phyloP scores from a whole-genome alignment of 2,113 vertebrate genomes.

The Elachura formosa region DNA sequence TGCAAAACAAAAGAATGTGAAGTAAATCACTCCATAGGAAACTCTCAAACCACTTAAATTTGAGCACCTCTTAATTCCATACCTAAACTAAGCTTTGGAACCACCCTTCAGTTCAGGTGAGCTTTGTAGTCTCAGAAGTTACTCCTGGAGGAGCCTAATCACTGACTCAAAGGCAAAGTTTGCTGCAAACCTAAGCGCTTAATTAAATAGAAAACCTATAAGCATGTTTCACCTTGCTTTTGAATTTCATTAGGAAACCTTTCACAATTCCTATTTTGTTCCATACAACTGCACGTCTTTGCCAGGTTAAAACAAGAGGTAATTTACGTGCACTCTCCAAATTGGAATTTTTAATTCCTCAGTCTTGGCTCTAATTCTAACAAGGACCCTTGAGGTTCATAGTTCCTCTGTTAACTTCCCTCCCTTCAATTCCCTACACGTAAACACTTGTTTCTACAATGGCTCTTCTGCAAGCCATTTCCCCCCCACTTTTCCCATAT shows the following conservation, averaged over 20 bases:
- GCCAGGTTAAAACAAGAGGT: conserved; percentile 36
- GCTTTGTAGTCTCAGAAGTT: not conserved
- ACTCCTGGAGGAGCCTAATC: not conserved
- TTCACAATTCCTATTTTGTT: conserved; percentile 19
- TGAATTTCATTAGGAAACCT: not conserved
- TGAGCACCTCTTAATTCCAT: not conserved
- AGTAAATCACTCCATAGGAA: not conserved
- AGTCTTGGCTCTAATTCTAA: conserved; percentile 11
- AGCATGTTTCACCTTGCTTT: conserved; percentile 46
- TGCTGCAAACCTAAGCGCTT: not conserved
- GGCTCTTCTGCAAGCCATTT: not conserved
- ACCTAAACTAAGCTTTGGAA: not conserved
- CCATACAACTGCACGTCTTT: not conserved
- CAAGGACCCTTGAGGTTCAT: conserved; percentile 9
- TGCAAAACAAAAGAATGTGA: not conserved
- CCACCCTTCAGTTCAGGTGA: not conserved
- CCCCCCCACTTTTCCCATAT: not conserved
- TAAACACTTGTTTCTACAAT: conserved; percentile 17
- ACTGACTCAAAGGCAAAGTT: not conserved
- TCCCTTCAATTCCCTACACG: not conserved
- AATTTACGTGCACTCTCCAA: not conserved
- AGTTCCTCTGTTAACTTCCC: conserved; percentile 1
- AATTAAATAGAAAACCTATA: conserved; percentile 11
- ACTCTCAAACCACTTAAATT: not conserved
- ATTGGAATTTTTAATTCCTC: not conserved